Percentiles rank a stretch among this genome's conserved stretches.
Evolutionary conservation across 2,113 vertebrate species (phyloP).

Genomic region (Leucosticte australis): DNA sequence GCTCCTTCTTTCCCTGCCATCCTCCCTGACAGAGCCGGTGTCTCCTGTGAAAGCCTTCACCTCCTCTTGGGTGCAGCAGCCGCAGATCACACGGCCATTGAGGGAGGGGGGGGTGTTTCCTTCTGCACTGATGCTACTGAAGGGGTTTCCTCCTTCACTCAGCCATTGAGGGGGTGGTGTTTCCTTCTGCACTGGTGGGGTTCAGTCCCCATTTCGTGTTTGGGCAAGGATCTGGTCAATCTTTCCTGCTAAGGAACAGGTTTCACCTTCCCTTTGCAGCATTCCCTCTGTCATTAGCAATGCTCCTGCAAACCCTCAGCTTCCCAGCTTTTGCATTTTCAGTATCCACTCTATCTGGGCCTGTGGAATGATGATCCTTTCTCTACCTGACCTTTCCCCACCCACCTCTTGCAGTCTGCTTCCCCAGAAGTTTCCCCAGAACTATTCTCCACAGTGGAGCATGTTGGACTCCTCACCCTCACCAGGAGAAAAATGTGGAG

Average conservation of each 20-base stretch:
- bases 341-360: neutral
- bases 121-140: neutral
- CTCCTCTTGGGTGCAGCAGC: neutral
- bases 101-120: neutral
- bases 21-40: neutral
- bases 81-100: neutral
- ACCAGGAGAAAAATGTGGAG: neutral
- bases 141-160: too few relatives aligned
- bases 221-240: neutral
- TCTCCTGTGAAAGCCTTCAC: neutral
- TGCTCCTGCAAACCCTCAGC: neutral
- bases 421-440: neutral
- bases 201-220: accelerated
- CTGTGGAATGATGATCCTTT: neutral
- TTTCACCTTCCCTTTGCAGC: neutral
- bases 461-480: neutral
- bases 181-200: accelerated
- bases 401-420: neutral
- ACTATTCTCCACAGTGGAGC: neutral
- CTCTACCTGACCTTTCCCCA: neutral
- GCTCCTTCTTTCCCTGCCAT: neutral
- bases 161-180: neutral
- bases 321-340: neutral
- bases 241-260: neutral
- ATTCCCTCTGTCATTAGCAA: neutral